phyloP scores from a whole-genome alignment of 2,113 vertebrate species.

The Alosa alosa region DNA sequence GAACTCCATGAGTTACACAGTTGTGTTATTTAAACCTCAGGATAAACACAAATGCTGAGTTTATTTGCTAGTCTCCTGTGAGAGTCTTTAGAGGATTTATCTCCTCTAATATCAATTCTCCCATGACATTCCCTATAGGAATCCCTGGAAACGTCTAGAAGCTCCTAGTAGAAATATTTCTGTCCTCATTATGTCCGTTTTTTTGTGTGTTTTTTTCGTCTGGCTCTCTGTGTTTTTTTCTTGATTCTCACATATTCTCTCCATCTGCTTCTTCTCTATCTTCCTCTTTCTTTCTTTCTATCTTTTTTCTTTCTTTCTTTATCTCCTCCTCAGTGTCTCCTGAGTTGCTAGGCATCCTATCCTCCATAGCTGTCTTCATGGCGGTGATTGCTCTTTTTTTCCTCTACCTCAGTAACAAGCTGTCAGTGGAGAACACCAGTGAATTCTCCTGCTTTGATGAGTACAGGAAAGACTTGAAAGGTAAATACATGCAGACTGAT shows the following conservation, averaged over 20 bases:
- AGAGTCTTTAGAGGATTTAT: not conserved
- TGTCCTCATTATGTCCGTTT: not conserved
- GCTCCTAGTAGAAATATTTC: not conserved
- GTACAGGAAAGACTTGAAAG: constrained; percentile 77
- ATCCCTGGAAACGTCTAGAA: not conserved
- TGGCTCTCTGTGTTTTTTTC: constrained; percentile 10
- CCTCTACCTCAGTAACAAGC: constrained; percentile 97
- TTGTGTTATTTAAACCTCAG: not conserved
- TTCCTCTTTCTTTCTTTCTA: not conserved
- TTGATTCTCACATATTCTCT: constrained; percentile 15
- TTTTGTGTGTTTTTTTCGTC: not conserved
- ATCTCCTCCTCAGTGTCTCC: constrained; percentile 86
- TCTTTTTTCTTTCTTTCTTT: constrained; percentile 17
- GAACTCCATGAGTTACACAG: too few species aligned
- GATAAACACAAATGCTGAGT: not conserved
- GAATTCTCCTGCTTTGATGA: constrained; percentile 80
- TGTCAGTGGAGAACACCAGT: constrained; percentile 86
- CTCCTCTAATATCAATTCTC: not conserved
- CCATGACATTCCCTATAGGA: not conserved
- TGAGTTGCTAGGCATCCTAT: constrained; percentile 93
- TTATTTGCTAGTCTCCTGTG: not conserved
- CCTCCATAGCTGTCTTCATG: constrained; percentile 89
- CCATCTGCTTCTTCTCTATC: constrained; percentile 22
- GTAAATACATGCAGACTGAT: constrained; percentile 62
- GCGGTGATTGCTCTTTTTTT: constrained; percentile 91